A percentile compares a stretch with the other conserved stretches of the same genome.
Conservation (phyloP, 2,888 invertebrate species). For the Neoitamus cyanurus region DNA sequence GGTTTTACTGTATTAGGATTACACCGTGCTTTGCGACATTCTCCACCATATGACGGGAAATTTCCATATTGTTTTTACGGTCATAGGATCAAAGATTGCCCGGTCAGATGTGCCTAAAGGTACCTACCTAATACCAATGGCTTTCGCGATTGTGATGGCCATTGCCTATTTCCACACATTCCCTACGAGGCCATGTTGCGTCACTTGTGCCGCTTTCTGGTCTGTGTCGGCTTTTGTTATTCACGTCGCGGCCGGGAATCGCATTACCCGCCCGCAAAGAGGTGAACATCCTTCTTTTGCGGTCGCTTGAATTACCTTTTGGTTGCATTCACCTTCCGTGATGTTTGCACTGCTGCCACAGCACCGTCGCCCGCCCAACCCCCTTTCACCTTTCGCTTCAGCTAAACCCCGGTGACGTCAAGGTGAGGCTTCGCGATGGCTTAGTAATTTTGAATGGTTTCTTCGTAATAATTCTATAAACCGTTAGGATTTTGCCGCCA, state of each 20-base stretch:
- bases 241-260: background rate
- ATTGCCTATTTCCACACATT: background rate
- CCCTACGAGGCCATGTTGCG: background rate
- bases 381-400: background rate
- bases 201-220: constrained; percentile 1
- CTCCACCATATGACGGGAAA: no score
- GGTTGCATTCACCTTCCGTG: constrained; percentile 1
- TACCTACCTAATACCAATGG: no score
- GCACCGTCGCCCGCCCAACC: background rate
- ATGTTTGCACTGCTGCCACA: background rate
- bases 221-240: background rate
- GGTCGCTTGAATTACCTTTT: constrained; percentile 11
- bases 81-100: background rate
- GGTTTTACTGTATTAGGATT: no score
- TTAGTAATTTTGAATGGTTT: background rate
- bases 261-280: background rate
- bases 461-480: background rate
- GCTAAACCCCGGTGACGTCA: background rate
- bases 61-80: no score
- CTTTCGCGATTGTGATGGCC: background rate
- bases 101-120: no score
- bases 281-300: constrained; percentile 24
- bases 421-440: background rate
- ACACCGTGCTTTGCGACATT: no score
- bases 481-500: constrained; percentile 1